A percentile compares a stretch with the other conserved stretches of the same genome.
phyloP scores from a whole-genome alignment of 1,140 invertebrate species.

The Acyrthosiphon pisum region DNA sequence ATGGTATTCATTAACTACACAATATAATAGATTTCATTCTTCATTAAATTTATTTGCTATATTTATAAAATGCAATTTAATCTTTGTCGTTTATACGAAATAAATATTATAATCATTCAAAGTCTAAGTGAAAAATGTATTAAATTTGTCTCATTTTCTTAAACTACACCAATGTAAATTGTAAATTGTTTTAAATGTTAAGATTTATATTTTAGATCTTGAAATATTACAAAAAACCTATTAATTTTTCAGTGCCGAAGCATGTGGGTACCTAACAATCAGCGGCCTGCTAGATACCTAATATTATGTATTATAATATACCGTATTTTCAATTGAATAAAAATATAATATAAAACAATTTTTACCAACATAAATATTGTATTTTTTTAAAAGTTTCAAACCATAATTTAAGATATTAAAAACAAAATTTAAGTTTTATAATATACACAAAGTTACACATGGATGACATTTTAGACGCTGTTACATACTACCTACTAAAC shows the following conservation, averaged over 20 bases:
- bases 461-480: not conserved
- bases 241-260: not conserved
- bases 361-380: not conserved
- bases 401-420: not conserved
- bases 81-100: not conserved
- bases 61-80: not conserved
- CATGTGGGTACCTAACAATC: no score
- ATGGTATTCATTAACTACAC: not conserved
- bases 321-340: not conserved
- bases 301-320: not conserved
- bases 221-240: not conserved
- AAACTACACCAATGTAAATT: not conserved
- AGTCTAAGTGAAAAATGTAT: not conserved
- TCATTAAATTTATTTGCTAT: not conserved
- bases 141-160: not conserved
- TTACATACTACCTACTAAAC: not conserved
- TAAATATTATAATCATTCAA: no score
- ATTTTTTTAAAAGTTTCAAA: not conserved
- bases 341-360: not conserved
- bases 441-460: not conserved
- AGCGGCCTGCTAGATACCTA: no score
- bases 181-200: not conserved
- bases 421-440: not conserved
- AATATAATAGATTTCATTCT: not conserved
- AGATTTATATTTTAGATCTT: not conserved